phyloP scores from a whole-genome alignment of 2,888 invertebrate genomes.

The Pecten maximus region DNA sequence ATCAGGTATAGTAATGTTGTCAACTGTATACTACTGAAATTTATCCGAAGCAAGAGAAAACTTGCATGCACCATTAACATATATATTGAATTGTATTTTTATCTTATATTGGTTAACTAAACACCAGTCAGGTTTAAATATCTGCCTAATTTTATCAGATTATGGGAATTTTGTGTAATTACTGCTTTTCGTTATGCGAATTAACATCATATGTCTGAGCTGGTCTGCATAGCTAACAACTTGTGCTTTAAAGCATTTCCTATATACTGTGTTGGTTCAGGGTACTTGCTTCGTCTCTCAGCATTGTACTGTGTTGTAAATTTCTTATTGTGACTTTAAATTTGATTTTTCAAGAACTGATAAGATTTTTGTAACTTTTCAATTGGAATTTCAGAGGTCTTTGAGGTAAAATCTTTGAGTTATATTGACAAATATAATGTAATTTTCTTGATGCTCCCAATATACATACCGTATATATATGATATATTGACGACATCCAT shows the following conservation, averaged over 20 bases:
- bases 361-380: background rate
- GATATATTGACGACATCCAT: no score
- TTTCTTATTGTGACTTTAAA: background rate
- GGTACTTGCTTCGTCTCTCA: background rate
- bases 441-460: no score
- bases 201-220: background rate
- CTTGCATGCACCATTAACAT: background rate
- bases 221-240: background rate
- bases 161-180: background rate
- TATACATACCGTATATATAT: no score
- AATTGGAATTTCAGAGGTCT: no score
- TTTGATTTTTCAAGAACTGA: background rate
- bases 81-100: background rate
- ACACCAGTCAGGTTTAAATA: background rate
- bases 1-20: background rate
- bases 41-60: background rate
- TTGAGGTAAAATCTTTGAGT: no score
- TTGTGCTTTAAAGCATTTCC: background rate
- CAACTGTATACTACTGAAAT: background rate
- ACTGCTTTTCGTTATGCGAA: background rate
- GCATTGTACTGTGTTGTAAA: background rate
- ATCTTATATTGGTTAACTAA: background rate
- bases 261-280: background rate
- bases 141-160: background rate
- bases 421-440: no score